Conservation (phyloP, 2,113 vertebrate species). For the Archilochus colubris region DNA sequence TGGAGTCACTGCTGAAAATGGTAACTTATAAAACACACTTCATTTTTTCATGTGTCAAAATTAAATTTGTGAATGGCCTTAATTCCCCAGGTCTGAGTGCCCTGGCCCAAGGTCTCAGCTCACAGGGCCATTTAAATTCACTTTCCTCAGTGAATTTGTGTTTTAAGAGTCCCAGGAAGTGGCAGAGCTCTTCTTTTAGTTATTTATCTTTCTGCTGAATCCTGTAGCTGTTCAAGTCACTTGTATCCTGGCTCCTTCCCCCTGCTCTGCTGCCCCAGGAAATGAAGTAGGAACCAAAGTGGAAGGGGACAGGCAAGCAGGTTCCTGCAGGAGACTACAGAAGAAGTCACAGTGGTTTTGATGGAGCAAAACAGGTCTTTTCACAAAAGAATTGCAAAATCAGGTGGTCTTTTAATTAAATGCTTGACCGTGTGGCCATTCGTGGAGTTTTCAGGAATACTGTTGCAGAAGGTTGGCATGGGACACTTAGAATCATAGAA, state of each 20-base stretch:
- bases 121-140: neutral
- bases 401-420: neutral
- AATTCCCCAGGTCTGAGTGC: neutral
- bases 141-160: neutral
- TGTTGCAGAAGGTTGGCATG: neutral
- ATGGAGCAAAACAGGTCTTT: neutral
- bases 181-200: neutral
- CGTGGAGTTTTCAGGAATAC: neutral
- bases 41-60: neutral
- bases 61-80: neutral
- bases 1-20: neutral
- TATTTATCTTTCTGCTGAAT: neutral
- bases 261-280: neutral
- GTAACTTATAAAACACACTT: neutral
- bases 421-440: neutral
- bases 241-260: neutral
- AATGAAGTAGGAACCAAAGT: fast-evolving
- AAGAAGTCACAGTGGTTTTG: neutral
- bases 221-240: neutral
- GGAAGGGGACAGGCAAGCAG: neutral
- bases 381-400: neutral
- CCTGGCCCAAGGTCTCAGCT: neutral
- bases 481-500: too few species aligned
- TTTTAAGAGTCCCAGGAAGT: neutral
- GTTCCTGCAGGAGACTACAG: neutral